These are phyloP conservation scores for Geothlypis trichas DNA, from an alignment of 2,113 vertebrate species.

Conservation along the genomic window DNA sequence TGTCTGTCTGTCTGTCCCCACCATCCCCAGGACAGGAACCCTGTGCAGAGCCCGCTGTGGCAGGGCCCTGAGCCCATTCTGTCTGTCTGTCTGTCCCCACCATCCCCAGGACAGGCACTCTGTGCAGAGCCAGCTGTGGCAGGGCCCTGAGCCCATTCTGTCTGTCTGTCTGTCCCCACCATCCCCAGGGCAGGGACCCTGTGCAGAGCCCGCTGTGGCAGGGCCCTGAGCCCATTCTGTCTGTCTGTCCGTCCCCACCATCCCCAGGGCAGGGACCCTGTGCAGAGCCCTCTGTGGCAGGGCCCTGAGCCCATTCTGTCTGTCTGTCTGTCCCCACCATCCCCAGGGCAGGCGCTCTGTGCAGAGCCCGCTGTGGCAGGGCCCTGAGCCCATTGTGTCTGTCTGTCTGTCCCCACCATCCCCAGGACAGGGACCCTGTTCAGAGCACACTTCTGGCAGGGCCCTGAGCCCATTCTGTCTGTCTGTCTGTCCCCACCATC, in stretches of 20 bases:
- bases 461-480: constrained; percentile 4
- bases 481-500: constrained; percentile 17
- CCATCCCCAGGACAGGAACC: background rate
- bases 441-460: background rate
- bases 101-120: background rate
- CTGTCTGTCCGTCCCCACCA: constrained; percentile 29
- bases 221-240: background rate
- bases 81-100: constrained; percentile 39
- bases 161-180: constrained; percentile 38
- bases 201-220: background rate
- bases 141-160: background rate
- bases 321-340: constrained; percentile 28
- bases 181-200: background rate
- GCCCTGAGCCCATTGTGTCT: constrained; percentile 3
- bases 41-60: fast-evolving
- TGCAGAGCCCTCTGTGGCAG: background rate
- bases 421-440: background rate
- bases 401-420: constrained; percentile 17
- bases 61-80: background rate
- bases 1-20: constrained; percentile 45
- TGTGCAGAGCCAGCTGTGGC: background rate
- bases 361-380: background rate
- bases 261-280: background rate
- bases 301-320: background rate
- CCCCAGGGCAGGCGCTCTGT: background rate